Evolutionary conservation across 1,140 invertebrate genomes (phyloP).

Genomic region (Polypedilum pembai): DNA sequence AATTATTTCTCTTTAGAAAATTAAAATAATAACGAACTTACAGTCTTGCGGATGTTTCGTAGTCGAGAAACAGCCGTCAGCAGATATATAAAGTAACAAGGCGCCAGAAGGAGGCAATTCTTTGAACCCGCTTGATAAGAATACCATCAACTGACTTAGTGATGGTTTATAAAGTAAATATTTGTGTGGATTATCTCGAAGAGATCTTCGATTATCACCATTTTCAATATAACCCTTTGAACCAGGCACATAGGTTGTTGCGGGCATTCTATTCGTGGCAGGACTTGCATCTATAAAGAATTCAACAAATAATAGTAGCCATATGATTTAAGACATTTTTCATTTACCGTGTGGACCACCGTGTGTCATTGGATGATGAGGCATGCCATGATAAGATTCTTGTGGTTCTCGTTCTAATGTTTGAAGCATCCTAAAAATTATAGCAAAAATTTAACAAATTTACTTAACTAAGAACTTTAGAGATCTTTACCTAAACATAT

Average conservation of each 20-base stretch:
- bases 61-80: slow-evolving; percentile 84
- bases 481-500: slow-evolving; percentile 70
- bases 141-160: slow-evolving; percentile 87
- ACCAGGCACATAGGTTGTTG: slow-evolving; percentile 47
- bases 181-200: slow-evolving; percentile 92
- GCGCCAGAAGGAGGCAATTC: slow-evolving; percentile 87
- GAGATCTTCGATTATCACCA: slow-evolving; percentile 51
- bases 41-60: slow-evolving; percentile 83
- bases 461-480: not conserved
- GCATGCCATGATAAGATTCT: slow-evolving; percentile 57
- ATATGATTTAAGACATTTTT: not conserved
- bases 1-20: not conserved
- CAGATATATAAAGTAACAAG: slow-evolving; percentile 86
- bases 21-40: slow-evolving; percentile 49
- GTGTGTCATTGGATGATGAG: slow-evolving; percentile 38
- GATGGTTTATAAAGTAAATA: slow-evolving; percentile 94
- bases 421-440: slow-evolving; percentile 70
- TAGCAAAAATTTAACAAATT: not conserved
- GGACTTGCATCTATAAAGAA: slow-evolving; percentile 64
- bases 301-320: not conserved
- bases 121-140: slow-evolving; percentile 88
- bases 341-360: slow-evolving; percentile 54
- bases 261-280: slow-evolving; percentile 64
- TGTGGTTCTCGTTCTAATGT: slow-evolving; percentile 86
- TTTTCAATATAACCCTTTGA: slow-evolving; percentile 62